phyloP scores from a whole-genome alignment of 2,113 vertebrate genomes.

The Plectropomus leopardus region DNA sequence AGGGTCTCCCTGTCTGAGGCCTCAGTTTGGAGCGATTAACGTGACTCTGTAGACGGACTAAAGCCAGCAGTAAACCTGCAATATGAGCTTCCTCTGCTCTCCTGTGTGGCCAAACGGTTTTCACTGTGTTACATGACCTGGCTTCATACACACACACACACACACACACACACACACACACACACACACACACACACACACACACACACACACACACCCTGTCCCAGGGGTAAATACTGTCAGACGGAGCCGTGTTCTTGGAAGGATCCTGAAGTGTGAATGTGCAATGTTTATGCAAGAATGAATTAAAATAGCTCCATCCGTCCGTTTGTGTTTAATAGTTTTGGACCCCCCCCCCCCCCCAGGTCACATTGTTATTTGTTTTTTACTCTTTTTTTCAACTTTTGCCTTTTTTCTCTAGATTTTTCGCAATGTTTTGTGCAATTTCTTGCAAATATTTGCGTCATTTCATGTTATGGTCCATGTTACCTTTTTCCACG shows the following conservation, averaged over 20 bases:
- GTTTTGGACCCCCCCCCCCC: too few species aligned
- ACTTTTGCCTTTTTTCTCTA: too few species aligned
- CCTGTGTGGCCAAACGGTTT: conserved; percentile 21
- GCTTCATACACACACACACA: neutral
- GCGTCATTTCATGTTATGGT: too few species aligned
- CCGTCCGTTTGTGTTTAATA: conserved; percentile 3
- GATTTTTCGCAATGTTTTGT: too few species aligned
- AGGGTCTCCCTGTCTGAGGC: conserved; percentile 28
- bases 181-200: neutral
- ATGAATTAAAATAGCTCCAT: conserved; percentile 5
- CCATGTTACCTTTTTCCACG: too few species aligned
- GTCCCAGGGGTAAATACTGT: neutral
- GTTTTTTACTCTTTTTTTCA: too few species aligned
- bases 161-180: neutral
- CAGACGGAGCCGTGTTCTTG: neutral
- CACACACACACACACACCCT: neutral
- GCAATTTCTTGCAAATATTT: too few species aligned
- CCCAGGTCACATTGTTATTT: too few species aligned
- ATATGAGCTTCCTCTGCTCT: conserved; percentile 44
- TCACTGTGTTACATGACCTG: conserved; percentile 43
- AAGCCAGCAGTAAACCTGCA: conserved; percentile 54
- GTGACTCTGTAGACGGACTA: conserved; percentile 13
- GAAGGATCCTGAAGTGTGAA: neutral
- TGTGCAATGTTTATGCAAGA: neutral
- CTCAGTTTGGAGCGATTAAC: conserved; percentile 38